These are phyloP conservation scores for Hippocampus guttulatus DNA, from an alignment of 2,113 vertebrate species.

Conservation along the genomic window DNA sequence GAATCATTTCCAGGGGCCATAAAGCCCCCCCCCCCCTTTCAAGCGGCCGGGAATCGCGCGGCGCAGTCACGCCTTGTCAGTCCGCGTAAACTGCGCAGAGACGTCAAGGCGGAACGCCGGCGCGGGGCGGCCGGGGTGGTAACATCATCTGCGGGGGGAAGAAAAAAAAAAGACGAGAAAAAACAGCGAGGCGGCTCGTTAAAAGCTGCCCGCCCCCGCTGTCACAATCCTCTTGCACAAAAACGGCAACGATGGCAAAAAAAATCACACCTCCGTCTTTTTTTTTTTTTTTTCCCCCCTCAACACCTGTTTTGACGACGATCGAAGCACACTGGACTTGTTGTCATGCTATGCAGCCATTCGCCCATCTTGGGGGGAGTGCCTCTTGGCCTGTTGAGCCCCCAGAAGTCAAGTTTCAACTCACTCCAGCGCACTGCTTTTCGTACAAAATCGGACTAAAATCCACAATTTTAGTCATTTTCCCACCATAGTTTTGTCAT, in stretches of 20 bases:
- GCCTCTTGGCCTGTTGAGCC: neutral
- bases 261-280: neutral
- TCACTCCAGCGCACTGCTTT: too few species aligned
- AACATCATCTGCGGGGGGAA: neutral
- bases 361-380: neutral
- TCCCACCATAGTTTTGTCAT: too few species aligned
- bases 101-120: neutral
- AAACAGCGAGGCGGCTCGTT: neutral
- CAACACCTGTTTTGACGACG: too few species aligned
- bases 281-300: too few species aligned
- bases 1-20: conserved; percentile 17
- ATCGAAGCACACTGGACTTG: neutral
- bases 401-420: too few species aligned
- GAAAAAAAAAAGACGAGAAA: neutral
- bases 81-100: conserved; percentile 1
- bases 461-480: too few species aligned
- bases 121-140: neutral
- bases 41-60: neutral
- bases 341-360: neutral
- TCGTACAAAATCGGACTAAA: too few species aligned
- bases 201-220: neutral
- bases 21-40: neutral
- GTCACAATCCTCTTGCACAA: neutral
- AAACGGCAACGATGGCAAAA: neutral
- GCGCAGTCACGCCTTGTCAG: conserved; percentile 2